phyloP scores from a whole-genome alignment of 2,797 vertebrate species.

The Scomberomorus guttatus region DNA sequence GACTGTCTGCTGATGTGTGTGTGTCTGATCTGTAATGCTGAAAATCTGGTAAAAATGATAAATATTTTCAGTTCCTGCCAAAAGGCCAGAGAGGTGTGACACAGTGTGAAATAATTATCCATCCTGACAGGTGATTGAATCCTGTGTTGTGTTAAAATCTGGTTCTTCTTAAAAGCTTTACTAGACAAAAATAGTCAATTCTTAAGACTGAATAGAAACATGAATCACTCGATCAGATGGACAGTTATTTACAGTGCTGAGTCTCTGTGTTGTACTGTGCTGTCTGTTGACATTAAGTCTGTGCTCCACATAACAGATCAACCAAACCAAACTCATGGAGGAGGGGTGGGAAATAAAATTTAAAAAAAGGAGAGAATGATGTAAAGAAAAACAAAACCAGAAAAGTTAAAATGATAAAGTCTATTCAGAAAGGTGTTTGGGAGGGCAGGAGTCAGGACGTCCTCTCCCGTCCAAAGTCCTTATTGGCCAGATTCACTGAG shows the following conservation, averaged over 20 bases:
- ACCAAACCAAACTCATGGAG: conserved; percentile 63
- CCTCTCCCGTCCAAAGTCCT: conserved; percentile 84
- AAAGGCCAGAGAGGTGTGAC: conserved; percentile 55
- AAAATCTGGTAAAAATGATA: conserved; percentile 85
- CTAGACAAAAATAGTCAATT: conserved; percentile 73
- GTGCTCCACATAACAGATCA: conserved; percentile 48
- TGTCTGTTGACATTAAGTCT: conserved; percentile 57
- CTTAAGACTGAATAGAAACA: conserved; percentile 65
- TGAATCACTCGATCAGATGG: conserved; percentile 64
- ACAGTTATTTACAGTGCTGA: conserved; percentile 61
- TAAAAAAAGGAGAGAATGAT: conserved; percentile 68
- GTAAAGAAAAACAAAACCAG: conserved; percentile 60
- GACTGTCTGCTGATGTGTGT: conserved; percentile 61
- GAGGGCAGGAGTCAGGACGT: conserved; percentile 71
- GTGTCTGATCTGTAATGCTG: conserved; percentile 69
- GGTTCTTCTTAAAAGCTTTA: conserved; percentile 75
- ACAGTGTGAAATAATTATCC: conserved; percentile 72
- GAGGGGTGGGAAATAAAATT: conserved; percentile 83
- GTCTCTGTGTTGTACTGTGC: conserved; percentile 32
- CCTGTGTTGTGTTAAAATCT: conserved; percentile 72
- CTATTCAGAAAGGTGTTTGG: conserved; percentile 89
- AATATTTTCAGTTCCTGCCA: conserved; percentile 85
- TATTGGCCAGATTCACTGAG: conserved; percentile 90
- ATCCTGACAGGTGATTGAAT: conserved; percentile 80
- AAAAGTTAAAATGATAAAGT: conserved; percentile 88